Base-by-base conservation (phyloP, 2,113 vertebrate species). In the Sturnus vulgaris region DNA sequence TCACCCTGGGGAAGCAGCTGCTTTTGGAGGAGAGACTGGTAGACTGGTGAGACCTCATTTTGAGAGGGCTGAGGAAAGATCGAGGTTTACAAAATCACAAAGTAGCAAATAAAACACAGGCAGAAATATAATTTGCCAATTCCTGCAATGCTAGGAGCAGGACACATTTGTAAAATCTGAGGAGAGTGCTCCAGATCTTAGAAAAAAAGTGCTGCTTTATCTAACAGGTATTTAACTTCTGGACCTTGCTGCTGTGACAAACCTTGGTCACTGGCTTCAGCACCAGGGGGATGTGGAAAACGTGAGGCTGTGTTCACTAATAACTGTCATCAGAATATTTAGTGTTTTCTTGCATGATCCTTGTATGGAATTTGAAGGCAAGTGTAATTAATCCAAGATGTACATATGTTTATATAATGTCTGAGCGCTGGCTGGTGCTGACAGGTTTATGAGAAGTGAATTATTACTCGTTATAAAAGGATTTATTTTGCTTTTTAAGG, bases 371-470 rank as follows among this genome's bases (percentile, higher is more conserved):
- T 80, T 81, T 22, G 69, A 77, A 90, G 75, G 84, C 81, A 87
- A 70, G 52, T 22, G 22, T 93, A 96, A 95, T 94, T 90, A 88
- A 80, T 82, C 24, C 88, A 95, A 96, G 90, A 93, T 88, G 93
- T 86, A 80, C 12, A 7, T 53, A 59, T 95, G 85, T 91, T 97
- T 94, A 86, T 70, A 49, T 9, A 96, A 68, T 44, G 69, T 75
- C 95, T 96, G 88, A 90, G 82, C 68, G 92, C 90, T 70, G 85
- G 64, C 64, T 94, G 86, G 59, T 93, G 94, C 85, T 86, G 94
- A 97, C 83, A 81, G 85, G 71, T 95, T 96, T 96, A 95, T 55
- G 82, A 90, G 88, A 94, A 90, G 64, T 86, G 88, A 96, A 93
- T 91, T 95, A 94, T 82, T 95, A 91, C 85, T 88, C 37, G 23